Evolutionary conservation across 2,113 vertebrate species (phyloP).

Genomic region (Australoheros scitulus): DNA sequence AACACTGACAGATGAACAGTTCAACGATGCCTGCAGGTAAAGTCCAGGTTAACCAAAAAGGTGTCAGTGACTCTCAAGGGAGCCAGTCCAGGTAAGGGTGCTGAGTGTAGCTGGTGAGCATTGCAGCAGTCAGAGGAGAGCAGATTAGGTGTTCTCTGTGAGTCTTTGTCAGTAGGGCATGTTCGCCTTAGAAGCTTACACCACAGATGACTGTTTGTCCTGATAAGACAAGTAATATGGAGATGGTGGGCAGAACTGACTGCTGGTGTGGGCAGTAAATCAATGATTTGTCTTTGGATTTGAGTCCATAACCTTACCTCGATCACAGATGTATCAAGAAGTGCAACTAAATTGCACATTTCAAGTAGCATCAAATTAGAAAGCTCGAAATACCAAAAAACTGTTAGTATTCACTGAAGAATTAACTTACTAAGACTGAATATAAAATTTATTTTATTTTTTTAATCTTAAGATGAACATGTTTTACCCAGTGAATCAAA

Average conservation of each 20-base stretch:
- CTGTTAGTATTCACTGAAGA: neutral
- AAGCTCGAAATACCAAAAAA: neutral
- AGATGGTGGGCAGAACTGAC: neutral
- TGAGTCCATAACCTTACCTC: neutral
- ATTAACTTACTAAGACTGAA: neutral
- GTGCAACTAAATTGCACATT: neutral
- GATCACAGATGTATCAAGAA: neutral
- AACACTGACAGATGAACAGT: conserved; percentile 15
- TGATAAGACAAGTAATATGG: neutral
- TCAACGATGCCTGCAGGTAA: conserved; percentile 53
- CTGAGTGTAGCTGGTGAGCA: conserved; percentile 20
- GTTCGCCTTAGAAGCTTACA: conserved; percentile 18
- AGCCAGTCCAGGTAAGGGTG: conserved; percentile 54
- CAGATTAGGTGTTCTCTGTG: conserved; percentile 22
- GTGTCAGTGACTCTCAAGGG: conserved; percentile 53
- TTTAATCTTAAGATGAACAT: neutral
- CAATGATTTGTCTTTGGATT: neutral
- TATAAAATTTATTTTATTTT: neutral
- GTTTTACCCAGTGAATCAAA: neutral
- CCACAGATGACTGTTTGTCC: conserved; percentile 6
- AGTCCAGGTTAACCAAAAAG: conserved; percentile 65
- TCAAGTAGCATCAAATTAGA: neutral
- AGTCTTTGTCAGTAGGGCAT: conserved; percentile 22
- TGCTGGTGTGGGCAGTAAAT: neutral
- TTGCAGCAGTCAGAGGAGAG: conserved; percentile 39